Base-by-base conservation (phyloP, 2,797 vertebrate genomes). In the Anguilla anguilla region DNA sequence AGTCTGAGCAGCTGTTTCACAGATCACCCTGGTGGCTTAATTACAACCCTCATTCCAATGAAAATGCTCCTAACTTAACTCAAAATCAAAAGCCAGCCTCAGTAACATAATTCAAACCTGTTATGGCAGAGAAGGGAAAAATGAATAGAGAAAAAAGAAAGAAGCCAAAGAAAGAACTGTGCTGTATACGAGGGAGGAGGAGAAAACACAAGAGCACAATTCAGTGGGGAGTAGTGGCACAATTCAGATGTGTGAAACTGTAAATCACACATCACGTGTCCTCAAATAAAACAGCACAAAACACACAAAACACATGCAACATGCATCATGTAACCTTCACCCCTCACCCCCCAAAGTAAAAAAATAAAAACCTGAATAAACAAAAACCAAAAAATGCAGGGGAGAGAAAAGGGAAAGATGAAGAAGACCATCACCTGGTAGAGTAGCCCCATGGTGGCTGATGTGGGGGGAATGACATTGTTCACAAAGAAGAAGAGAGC, bases 401-500 rank as follows among this genome's bases (percentile, higher is more conserved):
- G 46, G 15, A 25, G 51, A 74, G 15, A 19, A n/a, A 51, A 2
- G 4, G 13, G 17, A 17, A 35, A 25, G 31, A 39, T 6, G 51
- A 64, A 83, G 55, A 83, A 19, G 35, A 57, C 19, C 31, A 83
- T 28, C 85, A 96, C 96, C 95, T 96, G 96, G 92, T 96, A 96
- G 0, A 96, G 93, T 84, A 96, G 96, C 69, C 95, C 96, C 95
- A 97, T 96, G 69, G 96, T 96, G 89, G 95, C 95, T 86, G 94
- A 95, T 89, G 95, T 96, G 15, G 95, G 95, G 57, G 95, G 95
- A 91, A 96, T 96, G 88, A 96, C 95, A 11, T 96, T 96, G 94
- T 96, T 96, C 87, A 96, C 96, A 61, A 96, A 96, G 91, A 96
- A 96, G 91, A 96, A 96, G 57, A 96, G 94, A 22, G 96, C 95